Evolutionary conservation across 2,797 vertebrate genomes (phyloP), one percentile per base, ranked within the genome.

Genomic region (Gorsachius magnificus): DNA sequence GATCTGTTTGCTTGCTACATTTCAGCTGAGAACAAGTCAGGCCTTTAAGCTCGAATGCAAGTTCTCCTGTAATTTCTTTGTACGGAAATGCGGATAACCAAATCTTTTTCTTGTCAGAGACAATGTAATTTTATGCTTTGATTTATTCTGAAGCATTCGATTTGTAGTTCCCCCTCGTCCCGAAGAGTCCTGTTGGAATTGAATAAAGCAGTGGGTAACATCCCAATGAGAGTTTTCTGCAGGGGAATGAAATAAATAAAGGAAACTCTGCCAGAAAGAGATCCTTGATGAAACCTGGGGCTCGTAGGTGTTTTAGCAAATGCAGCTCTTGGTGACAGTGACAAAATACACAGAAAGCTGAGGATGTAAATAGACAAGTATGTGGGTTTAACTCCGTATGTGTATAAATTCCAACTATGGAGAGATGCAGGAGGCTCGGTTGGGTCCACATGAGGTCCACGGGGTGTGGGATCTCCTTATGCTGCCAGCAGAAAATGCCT

Each of bases 111-210:
- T 89, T 89, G 65, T 50, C 84, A 78, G 90, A 95, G 71, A 96
- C 93, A 92, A 79, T 93, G 93, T 29, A 65, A 94, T 96, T 93
- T 95, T 94, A 93, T 96, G 91, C 78, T 93, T 91, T 96, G 89
- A 94, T 96, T 93, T 95, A 79, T 96, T 94, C 86, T 87, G 86
- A 79, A 76, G 58, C 66, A 76, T 90, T 94, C 0, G 22, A 87
- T 90, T 90, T 88, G 50, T 82, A 63, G 80, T 84, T 91, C 77
- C 84, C n/a, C 35, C 22, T 53, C 18, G 70, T 87, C 77, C 46
- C 0, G 0, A 78, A 77, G 43, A 78, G 79, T 81, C 83, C 82
- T 90, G 36, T 58, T 88, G 51, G 41, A 91, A 91, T 79, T 78
- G 60, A 96, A 94, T 94, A 86, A 91, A 87, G 68, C 48, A 29